These are phyloP conservation scores for Apotomis turbidana DNA, from an alignment of 2,888 invertebrate species.

Conservation along the genomic window DNA sequence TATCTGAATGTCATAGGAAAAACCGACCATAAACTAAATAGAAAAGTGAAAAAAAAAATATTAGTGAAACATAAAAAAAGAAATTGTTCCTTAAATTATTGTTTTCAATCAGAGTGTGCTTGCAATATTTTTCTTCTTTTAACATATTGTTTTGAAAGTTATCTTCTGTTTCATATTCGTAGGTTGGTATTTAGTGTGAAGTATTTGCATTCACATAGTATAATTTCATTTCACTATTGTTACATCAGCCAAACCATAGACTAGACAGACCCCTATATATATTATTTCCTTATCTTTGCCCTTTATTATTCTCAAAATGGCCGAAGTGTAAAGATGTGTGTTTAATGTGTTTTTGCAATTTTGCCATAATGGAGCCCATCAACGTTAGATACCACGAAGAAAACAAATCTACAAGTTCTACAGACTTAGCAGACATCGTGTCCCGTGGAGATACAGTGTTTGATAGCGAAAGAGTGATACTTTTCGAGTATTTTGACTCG, in stretches of 20 bases:
- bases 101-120: neutral
- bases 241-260: conserved; percentile 39
- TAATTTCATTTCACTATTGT: conserved; percentile 8
- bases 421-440: conserved; percentile 55
- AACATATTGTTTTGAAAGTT: neutral
- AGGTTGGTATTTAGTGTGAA: neutral
- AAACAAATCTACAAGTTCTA: conserved; percentile 63
- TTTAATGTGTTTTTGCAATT: conserved; percentile 55
- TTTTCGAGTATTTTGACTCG: conserved; percentile 57
- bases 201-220: neutral
- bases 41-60: neutral
- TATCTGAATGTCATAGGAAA: neutral
- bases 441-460: conserved; percentile 62
- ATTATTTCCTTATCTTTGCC: conserved; percentile 37
- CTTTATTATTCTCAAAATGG: conserved; percentile 74
- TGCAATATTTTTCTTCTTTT: neutral
- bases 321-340: conserved; percentile 80
- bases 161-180: neutral
- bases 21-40: conserved; percentile 12
- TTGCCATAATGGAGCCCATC: conserved; percentile 76
- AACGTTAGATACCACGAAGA: conserved; percentile 63
- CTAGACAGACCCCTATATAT: conserved; percentile 17
- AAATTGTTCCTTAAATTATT: neutral
- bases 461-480: conserved; percentile 47
- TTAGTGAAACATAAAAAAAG: neutral